Conservation (phyloP, 2,888 invertebrate genomes). For the Chaetogeoica ovagalla region DNA sequence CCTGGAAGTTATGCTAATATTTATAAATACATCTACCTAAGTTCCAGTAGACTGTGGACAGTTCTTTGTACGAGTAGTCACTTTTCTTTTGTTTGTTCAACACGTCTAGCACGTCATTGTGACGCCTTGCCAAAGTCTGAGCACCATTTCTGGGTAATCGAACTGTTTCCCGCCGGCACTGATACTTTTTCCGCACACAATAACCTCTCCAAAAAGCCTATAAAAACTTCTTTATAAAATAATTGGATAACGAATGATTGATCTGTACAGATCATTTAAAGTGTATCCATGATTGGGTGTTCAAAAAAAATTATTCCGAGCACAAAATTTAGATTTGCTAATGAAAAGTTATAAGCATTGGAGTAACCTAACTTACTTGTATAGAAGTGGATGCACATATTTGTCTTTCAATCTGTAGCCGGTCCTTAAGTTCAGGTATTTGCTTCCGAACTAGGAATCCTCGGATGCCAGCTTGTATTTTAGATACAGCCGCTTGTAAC, state of each 20-base stretch:
- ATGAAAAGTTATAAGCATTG: too few species aligned
- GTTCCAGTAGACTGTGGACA: constrained; percentile 33
- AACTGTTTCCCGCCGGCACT: constrained; percentile 15
- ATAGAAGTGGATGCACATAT: constrained; percentile 6
- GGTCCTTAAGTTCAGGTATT: background rate
- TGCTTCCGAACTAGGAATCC: constrained; percentile 22
- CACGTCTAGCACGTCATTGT: constrained; percentile 1
- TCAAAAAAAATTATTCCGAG: too few species aligned
- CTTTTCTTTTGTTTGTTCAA: constrained; percentile 33
- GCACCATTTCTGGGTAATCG: background rate
- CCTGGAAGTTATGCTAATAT: too few species aligned
- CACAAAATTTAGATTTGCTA: too few species aligned
- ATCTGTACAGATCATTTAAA: too few species aligned
- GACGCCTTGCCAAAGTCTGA: constrained; percentile 16
- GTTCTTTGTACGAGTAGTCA: constrained; percentile 36
- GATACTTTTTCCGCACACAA: constrained; percentile 40
- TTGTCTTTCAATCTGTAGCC: background rate
- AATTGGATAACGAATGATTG: too few species aligned
- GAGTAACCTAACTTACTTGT: constrained; percentile 15
- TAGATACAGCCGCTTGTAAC: background rate
- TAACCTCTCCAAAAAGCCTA: constrained; percentile 54
- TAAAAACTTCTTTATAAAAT: background rate
- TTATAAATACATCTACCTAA: constrained; percentile 11
- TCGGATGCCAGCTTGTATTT: constrained; percentile 27
- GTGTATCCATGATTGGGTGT: too few species aligned